These are phyloP conservation scores for Nyctalus aviator DNA, from an alignment of 2,797 vertebrate genomes.

Conservation along the genomic window DNA sequence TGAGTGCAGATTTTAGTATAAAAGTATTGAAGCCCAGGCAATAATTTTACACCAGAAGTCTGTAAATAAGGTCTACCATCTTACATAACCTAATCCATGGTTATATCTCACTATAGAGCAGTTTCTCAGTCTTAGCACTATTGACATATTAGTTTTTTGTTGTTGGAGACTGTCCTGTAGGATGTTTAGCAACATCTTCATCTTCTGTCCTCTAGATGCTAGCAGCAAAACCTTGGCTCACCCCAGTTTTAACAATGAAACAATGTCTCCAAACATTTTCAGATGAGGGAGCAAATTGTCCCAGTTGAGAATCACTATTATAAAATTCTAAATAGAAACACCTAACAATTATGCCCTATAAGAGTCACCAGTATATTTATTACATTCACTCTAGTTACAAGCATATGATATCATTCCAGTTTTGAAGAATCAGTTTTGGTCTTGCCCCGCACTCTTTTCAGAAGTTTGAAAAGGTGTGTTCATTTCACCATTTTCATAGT, in stretches of 20 bases:
- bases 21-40: neutral
- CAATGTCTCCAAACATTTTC: neutral
- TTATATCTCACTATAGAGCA: neutral
- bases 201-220: neutral
- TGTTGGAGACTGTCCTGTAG: neutral
- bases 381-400: conserved; percentile 40
- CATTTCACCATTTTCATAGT: conserved; percentile 1
- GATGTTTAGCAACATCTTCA: neutral
- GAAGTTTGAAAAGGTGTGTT: neutral
- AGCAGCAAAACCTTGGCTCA: neutral
- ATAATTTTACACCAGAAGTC: conserved; percentile 14
- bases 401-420: neutral
- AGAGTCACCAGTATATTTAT: neutral
- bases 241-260: neutral
- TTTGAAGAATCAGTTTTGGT: conserved; percentile 46
- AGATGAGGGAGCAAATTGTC: neutral
- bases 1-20: neutral
- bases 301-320: neutral
- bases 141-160: neutral
- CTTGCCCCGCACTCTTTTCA: conserved; percentile 13
- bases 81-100: neutral
- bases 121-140: neutral
- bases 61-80: neutral
- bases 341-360: neutral
- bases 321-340: neutral